Evolutionary conservation across 2,888 invertebrate genomes (phyloP).

Genomic region (Molanna angustata): DNA sequence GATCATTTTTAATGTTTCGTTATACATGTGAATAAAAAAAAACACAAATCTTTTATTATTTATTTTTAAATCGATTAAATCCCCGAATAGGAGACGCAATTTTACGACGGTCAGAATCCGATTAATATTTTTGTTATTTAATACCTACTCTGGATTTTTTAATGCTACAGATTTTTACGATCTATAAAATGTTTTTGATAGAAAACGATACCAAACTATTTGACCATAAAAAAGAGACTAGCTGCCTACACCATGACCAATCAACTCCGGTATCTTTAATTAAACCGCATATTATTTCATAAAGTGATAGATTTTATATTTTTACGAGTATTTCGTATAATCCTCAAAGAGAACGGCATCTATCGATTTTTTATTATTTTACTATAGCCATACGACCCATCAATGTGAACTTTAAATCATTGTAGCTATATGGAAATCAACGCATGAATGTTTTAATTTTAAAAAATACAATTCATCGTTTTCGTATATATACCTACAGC

Average conservation of each 20-base stretch:
- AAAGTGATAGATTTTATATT: conserved; percentile 25
- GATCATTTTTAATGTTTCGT: too few species aligned
- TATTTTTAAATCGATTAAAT: neutral
- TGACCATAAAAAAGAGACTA: conserved; percentile 14
- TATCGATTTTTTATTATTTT: too few species aligned
- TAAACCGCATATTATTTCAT: conserved; percentile 26
- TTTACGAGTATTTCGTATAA: conserved; percentile 25
- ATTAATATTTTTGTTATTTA: neutral
- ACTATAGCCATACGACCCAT: too few species aligned
- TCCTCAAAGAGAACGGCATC: too few species aligned
- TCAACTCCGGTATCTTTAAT: conserved; percentile 18
- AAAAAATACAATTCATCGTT: too few species aligned
- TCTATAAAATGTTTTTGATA: conserved; percentile 10
- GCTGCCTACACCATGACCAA: conserved; percentile 13
- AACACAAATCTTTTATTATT: neutral
- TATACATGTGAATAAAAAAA: too few species aligned
- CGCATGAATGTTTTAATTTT: too few species aligned
- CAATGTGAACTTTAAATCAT: too few species aligned
- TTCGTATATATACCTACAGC: too few species aligned
- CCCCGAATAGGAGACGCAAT: neutral
- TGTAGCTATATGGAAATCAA: too few species aligned
- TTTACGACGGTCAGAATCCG: neutral
- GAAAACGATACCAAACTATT: conserved; percentile 7
- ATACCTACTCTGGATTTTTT: neutral
- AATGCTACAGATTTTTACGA: conserved; percentile 14